Base-by-base conservation (phyloP, 1,140 invertebrate species). In the Drosophila subobscura region DNA sequence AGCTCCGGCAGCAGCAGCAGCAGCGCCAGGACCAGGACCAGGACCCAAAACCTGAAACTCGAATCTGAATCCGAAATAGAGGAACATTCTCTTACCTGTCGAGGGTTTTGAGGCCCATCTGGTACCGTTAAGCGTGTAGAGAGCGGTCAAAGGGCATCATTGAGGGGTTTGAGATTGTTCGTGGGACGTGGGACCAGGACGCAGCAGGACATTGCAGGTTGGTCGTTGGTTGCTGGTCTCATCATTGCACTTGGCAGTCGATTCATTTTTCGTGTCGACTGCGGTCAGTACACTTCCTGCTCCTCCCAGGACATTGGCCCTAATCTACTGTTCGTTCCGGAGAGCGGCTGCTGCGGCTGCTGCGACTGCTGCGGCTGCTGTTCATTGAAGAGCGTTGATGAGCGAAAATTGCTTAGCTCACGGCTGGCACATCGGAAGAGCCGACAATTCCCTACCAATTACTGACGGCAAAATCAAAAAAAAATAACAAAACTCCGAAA, bases 271-370 rank as follows among this genome's bases (percentile, higher is more conserved):
- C 65, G 71, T 79, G 71, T 79, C 75, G 64, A 67, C 68, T 81
- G 79, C 79, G 81, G 81, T 85, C 81, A 85, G 74, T 79, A 61
- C 59, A 84, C 79, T 77, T 81, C 73, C 77, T 86, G 72, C 47
- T 37, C 23, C 29, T 53, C 50, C 27, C 57, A 56, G 45, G 58
- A 53, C 60, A 59, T 70, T 77, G 49, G 40, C 55, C 80, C 80
- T 80, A 77, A 85, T 79, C 71, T 54, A 40, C 63, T 40, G 58
- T 51, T 42, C 61, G 66, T 57, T 47, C 37, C 49, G 59, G 40
- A 55, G 52, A 53, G 63, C 60, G 40, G 22, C 53, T 42, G 22
- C 27, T 37, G 25, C 5, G 5, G 25, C 25, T n/a, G n/a, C n/a
- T n/a, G n/a, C n/a, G n/a, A n/a, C n/a, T n/a, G n/a, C 25, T 0